Base-by-base conservation (phyloP, 2,888 invertebrate species). In the Tridacna crocea region DNA sequence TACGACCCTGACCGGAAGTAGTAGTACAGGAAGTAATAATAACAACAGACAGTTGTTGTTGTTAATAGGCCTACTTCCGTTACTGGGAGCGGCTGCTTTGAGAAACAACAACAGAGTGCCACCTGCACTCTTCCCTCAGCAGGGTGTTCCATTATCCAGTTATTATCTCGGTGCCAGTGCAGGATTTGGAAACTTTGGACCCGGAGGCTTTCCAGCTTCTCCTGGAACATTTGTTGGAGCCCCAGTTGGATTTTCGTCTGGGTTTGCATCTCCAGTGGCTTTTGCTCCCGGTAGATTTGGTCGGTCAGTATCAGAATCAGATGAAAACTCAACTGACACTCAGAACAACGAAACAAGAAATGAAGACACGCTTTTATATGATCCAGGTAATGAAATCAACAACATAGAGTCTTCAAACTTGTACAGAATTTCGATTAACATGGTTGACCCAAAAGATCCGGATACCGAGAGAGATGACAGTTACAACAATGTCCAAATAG, bases 151-250 rank as follows among this genome's bases (percentile, higher is more conserved):
- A 22, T 65, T 83, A 48, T 75, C 80, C 0, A 74, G 73, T 0
- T 73, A 77, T 47, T 61, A 76, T 46, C 58, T 81, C 27, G 80
- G 77, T 4, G 75, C 70, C 36, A 66, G 75, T 12, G 47, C 65
- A 26, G 86, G 83, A 12, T 86, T 79, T 63, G 86, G 86, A 8
- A 83, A 77, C 26, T 86, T 86, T 51, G 79, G 72, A 46, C 48
- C 72, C 8, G 70, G 70, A 1, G 70, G 24, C 22, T 48, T 70
- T 51, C 70, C 70, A 22, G 70, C 46, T 13, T 13, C 51, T 13
- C 2, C 47, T 12, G 70, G 70, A 15, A 51, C 46, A 15, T 46
- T 70, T 19, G 68, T 46, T 26, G 66, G 66, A 66, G 66, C 66
- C 11, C 66, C 66, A 4, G 46, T 66, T 10, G 66, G 46, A 8